phyloP scores from a whole-genome alignment of 92 coral and sea anemone species.

The Umimayanthus chanpuru region DNA sequence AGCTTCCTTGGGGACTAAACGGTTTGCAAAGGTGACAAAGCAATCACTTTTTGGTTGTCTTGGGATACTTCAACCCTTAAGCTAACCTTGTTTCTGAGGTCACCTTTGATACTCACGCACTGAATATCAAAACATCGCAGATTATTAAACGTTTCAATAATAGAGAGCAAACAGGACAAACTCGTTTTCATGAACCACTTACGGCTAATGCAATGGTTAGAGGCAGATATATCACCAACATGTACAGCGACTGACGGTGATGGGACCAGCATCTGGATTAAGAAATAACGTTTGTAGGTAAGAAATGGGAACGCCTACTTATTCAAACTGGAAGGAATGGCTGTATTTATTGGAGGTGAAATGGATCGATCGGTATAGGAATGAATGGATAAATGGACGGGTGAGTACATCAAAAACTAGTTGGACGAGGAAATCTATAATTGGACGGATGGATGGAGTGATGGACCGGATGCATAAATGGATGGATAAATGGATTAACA shows the following conservation, averaged over 20 bases:
- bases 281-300: background rate
- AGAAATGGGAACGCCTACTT: background rate
- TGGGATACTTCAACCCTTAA: background rate
- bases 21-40: background rate
- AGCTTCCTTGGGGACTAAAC: background rate
- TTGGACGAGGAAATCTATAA: background rate
- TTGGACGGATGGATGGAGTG: background rate
- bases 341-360: too few species aligned
- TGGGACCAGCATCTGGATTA: constrained; percentile 79
- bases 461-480: background rate
- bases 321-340: background rate
- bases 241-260: constrained; percentile 65
- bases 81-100: background rate
- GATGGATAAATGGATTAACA: too few species aligned
- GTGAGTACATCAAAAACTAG: background rate
- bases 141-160: too few species aligned
- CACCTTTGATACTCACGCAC: background rate
- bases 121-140: background rate
- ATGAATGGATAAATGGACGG: background rate
- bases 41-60: too few species aligned
- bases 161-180: background rate
- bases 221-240: constrained; percentile 82
- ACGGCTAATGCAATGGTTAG: constrained; percentile 70
- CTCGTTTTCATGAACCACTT: constrained; percentile 25
- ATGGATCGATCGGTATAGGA: background rate